These are phyloP conservation scores for Vanessa tameamea DNA, from an alignment of 1,140 invertebrate species.

Conservation along the genomic window DNA sequence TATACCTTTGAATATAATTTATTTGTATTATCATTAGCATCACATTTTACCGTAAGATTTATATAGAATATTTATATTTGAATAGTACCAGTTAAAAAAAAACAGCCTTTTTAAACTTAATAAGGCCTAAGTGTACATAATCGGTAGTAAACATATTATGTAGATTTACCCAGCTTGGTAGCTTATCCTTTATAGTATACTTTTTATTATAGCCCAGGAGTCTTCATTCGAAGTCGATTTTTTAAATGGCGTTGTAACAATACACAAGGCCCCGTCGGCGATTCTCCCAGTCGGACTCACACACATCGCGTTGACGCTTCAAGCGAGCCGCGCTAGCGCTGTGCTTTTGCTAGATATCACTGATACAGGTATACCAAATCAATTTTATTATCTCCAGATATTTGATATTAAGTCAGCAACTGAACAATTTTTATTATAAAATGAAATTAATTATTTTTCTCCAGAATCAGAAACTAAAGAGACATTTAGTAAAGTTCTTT, in stretches of 20 bases:
- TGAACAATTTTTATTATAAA: not conserved
- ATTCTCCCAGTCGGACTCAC: slow-evolving; percentile 32
- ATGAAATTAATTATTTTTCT: not conserved
- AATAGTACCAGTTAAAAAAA: too few relatives aligned
- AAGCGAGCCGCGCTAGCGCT: slow-evolving; percentile 41
- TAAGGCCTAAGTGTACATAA: not conserved
- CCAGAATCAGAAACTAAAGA: slow-evolving; percentile 16
- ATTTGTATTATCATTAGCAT: not conserved
- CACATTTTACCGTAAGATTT: too few relatives aligned
- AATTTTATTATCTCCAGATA: too few relatives aligned
- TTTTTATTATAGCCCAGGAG: slow-evolving; percentile 39
- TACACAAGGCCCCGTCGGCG: slow-evolving; percentile 21
- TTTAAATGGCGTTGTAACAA: slow-evolving; percentile 38
- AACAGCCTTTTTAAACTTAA: too few relatives aligned
- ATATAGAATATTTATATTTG: too few relatives aligned
- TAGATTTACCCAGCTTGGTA: not conserved
- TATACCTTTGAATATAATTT: too few relatives aligned
- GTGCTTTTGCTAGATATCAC: slow-evolving; percentile 37
- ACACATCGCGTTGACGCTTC: slow-evolving; percentile 46
- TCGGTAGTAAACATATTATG: too few relatives aligned
- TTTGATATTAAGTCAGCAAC: too few relatives aligned
- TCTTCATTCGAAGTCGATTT: slow-evolving; percentile 42
- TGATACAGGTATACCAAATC: not conserved
- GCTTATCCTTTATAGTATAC: not conserved
- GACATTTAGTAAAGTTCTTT: slow-evolving; percentile 53